Evolutionary conservation across 2,113 vertebrate genomes (phyloP), one percentile per base, ranked within the genome.

Genomic region (Paralichthys olivaceus): DNA sequence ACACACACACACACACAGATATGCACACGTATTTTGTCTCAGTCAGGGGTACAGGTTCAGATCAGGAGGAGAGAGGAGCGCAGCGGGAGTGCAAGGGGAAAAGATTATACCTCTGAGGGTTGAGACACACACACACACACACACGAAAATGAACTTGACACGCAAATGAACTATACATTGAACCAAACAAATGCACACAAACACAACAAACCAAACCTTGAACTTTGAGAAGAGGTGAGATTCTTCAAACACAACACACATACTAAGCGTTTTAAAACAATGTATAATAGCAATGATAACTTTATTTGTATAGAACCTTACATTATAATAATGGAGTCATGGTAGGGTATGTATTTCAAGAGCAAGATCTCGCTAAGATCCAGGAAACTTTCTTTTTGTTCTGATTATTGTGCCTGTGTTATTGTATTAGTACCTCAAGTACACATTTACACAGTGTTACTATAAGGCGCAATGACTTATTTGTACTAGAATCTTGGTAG

Each of bases 51-150:
- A 64, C 37, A 68, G 28, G 70, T 76, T 82, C 70, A 61, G 85
- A 79, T 82, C 76, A 76, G 14, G 5, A 58, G 63, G 63, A 77
- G 60, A 75, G 76, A 85, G 77, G 54, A 45, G 54, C 82, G 22
- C 90, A 79, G 84, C 57, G 12, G 84, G 90, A 83, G 66, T 60
- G 83, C 75, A 79, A 73, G 65, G 84, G 57, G 59, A 83, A 74
- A 81, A 83, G 55, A 87, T 85, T 86, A 89, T 69, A 84, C 78
- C 84, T 79, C 57, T 77, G 80, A 63, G 79, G 58, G 64, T 75
- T 57, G 53, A 67, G 29, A 53, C 43, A 69, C 49, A 13, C 7
- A 26, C 58, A 25, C 34, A 72, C 61, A 74, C 60, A 22, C 9
- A 57, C 13, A 61, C 29, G 51, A 54, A 72, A 54, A 81, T 26